Evolutionary conservation across 2,113 vertebrate genomes (phyloP).

Genomic region (Urocolius indicus): DNA sequence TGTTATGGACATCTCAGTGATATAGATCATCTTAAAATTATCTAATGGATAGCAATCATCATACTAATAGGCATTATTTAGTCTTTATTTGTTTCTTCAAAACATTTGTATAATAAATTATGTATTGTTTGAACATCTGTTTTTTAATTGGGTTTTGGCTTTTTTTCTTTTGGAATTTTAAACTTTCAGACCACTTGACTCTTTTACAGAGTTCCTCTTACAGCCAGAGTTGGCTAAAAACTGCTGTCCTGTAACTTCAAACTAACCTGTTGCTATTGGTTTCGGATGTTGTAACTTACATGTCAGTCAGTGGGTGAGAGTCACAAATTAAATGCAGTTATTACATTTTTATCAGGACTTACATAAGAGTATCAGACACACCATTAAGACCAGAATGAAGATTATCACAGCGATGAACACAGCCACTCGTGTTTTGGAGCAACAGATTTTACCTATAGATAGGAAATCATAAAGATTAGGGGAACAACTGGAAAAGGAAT

Average conservation of each 20-base stretch:
- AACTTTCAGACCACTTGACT: neutral
- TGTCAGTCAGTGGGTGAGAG: neutral
- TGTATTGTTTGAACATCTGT: neutral
- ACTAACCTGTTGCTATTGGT: neutral
- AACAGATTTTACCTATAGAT: neutral
- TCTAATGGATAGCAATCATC: neutral
- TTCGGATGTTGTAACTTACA: neutral
- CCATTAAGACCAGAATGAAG: neutral
- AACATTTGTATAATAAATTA: neutral
- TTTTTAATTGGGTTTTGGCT: neutral
- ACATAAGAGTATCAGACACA: neutral
- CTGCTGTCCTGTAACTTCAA: neutral
- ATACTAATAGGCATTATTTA: neutral
- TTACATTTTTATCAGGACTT: neutral
- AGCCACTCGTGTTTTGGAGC: neutral
- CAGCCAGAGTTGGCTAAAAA: rapidly evolving
- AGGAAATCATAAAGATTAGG: neutral
- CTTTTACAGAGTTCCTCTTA: neutral
- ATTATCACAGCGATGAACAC: neutral
- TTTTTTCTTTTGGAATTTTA: neutral
- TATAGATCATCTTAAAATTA: neutral
- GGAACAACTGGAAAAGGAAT: neutral
- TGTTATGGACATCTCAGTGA: neutral
- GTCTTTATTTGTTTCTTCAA: neutral
- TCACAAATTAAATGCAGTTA: neutral